Evolutionary conservation across 2,888 invertebrate genomes (phyloP), one percentile per base, ranked within the genome.

Genomic region (Muschampia plurimacula): DNA sequence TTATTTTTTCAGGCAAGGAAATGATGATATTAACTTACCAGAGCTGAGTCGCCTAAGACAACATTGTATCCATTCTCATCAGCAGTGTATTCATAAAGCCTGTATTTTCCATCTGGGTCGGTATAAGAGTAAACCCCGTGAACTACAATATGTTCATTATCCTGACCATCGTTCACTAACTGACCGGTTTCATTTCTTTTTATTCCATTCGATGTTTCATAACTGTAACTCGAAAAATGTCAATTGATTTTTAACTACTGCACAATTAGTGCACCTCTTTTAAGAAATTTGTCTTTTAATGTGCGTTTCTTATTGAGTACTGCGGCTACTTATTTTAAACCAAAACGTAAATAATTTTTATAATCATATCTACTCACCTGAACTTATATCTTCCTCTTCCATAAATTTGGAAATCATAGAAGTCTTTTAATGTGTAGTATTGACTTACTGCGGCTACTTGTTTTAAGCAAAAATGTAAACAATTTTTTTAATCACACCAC

Each of bases 41-140:
- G n/a, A 39, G 8, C 4, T 13, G 46, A 28, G 22, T 64, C 46
- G 9, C 2, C 22, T 46, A 59, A 12, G 22, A 13, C 2, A 10
- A 76, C 55, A 13, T 75, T 69, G 68, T 76, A 78, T 72, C 95
- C 96, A 75, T 93, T 95, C 80, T 95, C 95, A 78, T 95, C 95
- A 49, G 95, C 95, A 15, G 91, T 84, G 80, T 95, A 95, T 7
- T 65, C 46, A 36, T 95, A 81, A 8, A 90, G 92, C 75, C 95
- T 94, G 22, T 87, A 86, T 73, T 90, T 88, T 13, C 95, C 95
- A 80, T 95, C 95, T 39, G 89, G 85, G 32, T 91, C 95, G 15
- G 90, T 83, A 87, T 93, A 95, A 28, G 90, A 88, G 79, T 91
- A 92, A 59, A 88, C 87, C 74, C 95, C 95, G 41, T 89, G 87